Evolutionary conservation across 23 tunicate species (phyloP), one percentile per base, ranked within the genome.

Genomic region (Oikopleura albicans): DNA sequence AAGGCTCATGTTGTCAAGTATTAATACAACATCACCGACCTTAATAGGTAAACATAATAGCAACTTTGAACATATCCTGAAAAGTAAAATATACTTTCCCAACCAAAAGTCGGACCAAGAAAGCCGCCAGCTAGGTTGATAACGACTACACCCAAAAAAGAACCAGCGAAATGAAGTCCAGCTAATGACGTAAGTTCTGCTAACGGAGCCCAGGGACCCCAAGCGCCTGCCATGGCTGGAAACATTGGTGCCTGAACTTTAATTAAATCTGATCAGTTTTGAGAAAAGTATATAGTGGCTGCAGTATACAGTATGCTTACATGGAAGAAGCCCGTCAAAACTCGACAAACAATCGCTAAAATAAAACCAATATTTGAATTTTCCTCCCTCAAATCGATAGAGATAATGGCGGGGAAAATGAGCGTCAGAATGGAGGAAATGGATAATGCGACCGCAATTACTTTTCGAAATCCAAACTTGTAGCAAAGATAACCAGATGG

Each of bases 81-180:
- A 16, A 71, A 16, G 37, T 71, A 71, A 29, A 71, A 71, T 12
- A 71, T 71, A 71, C 79, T 71, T 71, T 71, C 79, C 79, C 79
- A 71, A 22, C 79, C 79, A 71, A 71, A 71, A 2, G 2, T 27
- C 31, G 33, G 4, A 71, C 36, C 79, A 29, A 71, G 79, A 16
- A 16, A 71, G 37, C 79, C 79, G 37, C 79, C 79, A 29, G 31
- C 2, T 12, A 37, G 4, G 2, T 27, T 16, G 37, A 71, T 16
- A 71, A 71, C 4, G 4, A 29, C 2, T 2, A 4, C 35, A 12
- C 79, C 79, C 28, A 71, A 8, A 49, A 49, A 49, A 8, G 63
- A 49, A 49, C 63, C 63, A 49, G 63, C 63, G 22, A 8, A 49
- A 22, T 49, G 63, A 49, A 49, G 22, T 49, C 63, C 12, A 49